A percentile compares a stretch with the other conserved stretches of the same genome.
These are phyloP conservation scores for Ceratosolen solmsi DNA, from an alignment of 1,140 invertebrate genomes.

Conservation along the genomic window DNA sequence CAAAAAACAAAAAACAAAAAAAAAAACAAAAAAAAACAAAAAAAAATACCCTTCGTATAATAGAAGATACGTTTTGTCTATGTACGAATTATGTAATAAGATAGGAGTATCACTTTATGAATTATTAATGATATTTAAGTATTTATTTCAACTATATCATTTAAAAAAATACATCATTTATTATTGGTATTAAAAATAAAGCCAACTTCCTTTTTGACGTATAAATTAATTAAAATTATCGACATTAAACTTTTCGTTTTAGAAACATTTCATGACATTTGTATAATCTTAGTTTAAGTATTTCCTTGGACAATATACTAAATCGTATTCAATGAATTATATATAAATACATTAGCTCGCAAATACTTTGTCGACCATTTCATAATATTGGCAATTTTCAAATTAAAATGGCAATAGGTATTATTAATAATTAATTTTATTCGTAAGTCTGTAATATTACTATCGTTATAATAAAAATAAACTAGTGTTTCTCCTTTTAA, in stretches of 20 bases:
- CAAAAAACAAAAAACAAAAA: too few species aligned
- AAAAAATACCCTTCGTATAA: too few species aligned
- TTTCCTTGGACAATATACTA: not conserved
- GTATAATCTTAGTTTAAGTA: not conserved
- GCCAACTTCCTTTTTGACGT: not conserved
- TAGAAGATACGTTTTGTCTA: constrained; percentile 28
- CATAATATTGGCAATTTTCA: too few species aligned
- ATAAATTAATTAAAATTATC: not conserved
- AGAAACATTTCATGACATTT: too few species aligned
- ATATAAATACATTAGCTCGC: not conserved
- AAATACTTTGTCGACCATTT: too few species aligned
- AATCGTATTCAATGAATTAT: not conserved
- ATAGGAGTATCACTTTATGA: not conserved
- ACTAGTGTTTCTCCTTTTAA: not conserved
- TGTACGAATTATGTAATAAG: constrained; percentile 22
- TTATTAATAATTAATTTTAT: not conserved
- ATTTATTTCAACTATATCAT: not conserved
- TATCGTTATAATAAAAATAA: not conserved
- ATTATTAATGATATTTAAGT: constrained; percentile 8
- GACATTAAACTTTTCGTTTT: not conserved
- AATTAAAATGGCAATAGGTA: not conserved
- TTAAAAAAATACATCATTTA: constrained; percentile 28
- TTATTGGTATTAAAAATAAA: constrained; percentile 19
- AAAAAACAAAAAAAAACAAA: too few species aligned
- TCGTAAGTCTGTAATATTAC: not conserved